phyloP scores from a whole-genome alignment of 2,888 invertebrate genomes.

The Brachypalpus laphriformis region DNA sequence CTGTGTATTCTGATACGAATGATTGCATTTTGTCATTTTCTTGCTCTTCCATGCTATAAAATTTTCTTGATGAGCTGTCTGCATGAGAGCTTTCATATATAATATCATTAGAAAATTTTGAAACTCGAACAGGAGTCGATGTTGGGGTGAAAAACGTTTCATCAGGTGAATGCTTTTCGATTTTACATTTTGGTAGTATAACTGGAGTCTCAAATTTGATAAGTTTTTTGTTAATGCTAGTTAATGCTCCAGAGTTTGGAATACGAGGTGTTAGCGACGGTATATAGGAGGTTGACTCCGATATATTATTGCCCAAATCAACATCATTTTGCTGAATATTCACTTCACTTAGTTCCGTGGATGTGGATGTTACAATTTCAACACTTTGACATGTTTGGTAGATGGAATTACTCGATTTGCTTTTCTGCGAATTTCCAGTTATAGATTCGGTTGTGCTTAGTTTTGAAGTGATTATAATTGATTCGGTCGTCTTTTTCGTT shows the following conservation, averaged over 20 bases:
- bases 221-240: conserved; percentile 77
- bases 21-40: conserved; percentile 37
- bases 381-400: conserved; percentile 81
- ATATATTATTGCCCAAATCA: neutral
- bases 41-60: conserved; percentile 44
- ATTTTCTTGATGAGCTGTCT: conserved; percentile 23
- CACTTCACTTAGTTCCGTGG: conserved; percentile 75
- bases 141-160: conserved; percentile 57
- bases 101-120: conserved; percentile 14
- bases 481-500: conserved; percentile 79
- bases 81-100: neutral
- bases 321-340: conserved; percentile 57
- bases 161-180: conserved; percentile 45
- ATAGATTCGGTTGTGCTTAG: conserved; percentile 58
- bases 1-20: conserved; percentile 35
- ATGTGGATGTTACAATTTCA: conserved; percentile 79
- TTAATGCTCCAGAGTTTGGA: conserved; percentile 77
- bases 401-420: conserved; percentile 76
- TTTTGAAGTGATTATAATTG: conserved; percentile 78
- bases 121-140: conserved; percentile 47
- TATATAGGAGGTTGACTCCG: neutral
- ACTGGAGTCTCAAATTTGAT: conserved; percentile 81
- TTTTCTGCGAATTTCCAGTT: conserved; percentile 32
- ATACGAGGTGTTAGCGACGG: conserved; percentile 78
- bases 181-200: conserved; percentile 20